phyloP scores from a whole-genome alignment of 2,888 invertebrate genomes.

The Metallyticus violacea region DNA sequence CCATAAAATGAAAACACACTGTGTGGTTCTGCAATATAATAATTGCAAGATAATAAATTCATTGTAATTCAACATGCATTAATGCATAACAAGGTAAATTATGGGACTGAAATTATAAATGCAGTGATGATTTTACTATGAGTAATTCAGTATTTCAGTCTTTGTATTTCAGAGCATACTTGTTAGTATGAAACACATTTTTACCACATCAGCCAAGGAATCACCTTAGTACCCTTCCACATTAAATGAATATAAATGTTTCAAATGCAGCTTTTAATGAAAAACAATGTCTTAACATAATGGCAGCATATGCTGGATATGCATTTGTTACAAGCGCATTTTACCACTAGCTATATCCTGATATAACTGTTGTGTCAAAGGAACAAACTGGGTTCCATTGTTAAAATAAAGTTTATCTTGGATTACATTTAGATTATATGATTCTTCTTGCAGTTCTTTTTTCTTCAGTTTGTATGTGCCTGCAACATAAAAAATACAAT shows the following conservation, averaged over 20 bases:
- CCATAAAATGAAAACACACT: too few species aligned
- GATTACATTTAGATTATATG: slow-evolving; percentile 70
- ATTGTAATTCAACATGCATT: too few species aligned
- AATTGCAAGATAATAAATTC: too few species aligned
- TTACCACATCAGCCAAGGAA: too few species aligned
- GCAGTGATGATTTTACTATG: too few species aligned
- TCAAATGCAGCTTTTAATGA: background rate
- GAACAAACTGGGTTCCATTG: slow-evolving; percentile 65
- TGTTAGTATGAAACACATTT: too few species aligned
- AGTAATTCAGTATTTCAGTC: too few species aligned
- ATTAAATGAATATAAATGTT: background rate
- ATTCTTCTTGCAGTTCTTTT: slow-evolving; percentile 85
- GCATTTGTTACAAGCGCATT: slow-evolving; percentile 61
- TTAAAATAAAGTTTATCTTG: slow-evolving; percentile 80
- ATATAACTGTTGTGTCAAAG: slow-evolving; percentile 69
- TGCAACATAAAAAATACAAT: slow-evolving; percentile 46
- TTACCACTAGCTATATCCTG: slow-evolving; percentile 71
- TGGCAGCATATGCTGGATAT: background rate
- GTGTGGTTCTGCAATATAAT: too few species aligned
- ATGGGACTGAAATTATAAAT: too few species aligned
- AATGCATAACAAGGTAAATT: too few species aligned
- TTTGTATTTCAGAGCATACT: too few species aligned
- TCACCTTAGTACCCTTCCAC: too few species aligned
- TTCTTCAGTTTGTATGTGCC: slow-evolving; percentile 98
- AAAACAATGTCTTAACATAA: background rate